Base-by-base conservation (phyloP, 2,888 invertebrate genomes). In the Chirona hameri region DNA sequence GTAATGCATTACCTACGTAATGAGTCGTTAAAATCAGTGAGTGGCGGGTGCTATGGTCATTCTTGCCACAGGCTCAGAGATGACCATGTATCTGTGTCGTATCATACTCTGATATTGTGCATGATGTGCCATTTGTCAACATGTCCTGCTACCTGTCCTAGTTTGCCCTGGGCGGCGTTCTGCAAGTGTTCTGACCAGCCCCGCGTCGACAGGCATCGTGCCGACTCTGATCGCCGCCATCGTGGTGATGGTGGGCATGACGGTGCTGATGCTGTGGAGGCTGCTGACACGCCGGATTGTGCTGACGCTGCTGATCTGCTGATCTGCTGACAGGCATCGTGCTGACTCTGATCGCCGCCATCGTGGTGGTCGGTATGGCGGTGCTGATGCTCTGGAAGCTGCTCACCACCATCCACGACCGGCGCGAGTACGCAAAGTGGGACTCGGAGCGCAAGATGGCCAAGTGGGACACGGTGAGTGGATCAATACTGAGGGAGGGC, bases 371-470 rank as follows among this genome's bases (percentile, higher is more conserved):
- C 84, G 99, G 99, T 7, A 90, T 99, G 86, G 94, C 97, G 60
- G 90, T 98, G 82, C 90, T 99, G 69, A 90, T 99, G 86, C 90
- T 99, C 85, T 99, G 99, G 99, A 99, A 99, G 90, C 90, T 99
- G 86, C 91, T 98, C 83, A 99, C 99, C 52, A 96, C 97, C 72
- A 96, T 99, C 86, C 98, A 98, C 87, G 99, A 99, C 89, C 91
- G 97, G 83, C 90, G 98, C 85, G 99, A 99, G 89, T 98, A 96
- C 88, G 98, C 98, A 72, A 94, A 94, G 87, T 99, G 99, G 89
- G 97, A 99, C 89, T 97, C 98, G 89, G 99, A 99, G 88, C 91
- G 97, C 86, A 94, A 95, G 92, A 96, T 95, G 92, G 98, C 99
- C 85, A 96, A 96, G 88, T 99, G 98, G 98, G 98, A 98, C 88